Conservation (phyloP, 2,797 vertebrate species). For the Sarcoramphus papa region DNA sequence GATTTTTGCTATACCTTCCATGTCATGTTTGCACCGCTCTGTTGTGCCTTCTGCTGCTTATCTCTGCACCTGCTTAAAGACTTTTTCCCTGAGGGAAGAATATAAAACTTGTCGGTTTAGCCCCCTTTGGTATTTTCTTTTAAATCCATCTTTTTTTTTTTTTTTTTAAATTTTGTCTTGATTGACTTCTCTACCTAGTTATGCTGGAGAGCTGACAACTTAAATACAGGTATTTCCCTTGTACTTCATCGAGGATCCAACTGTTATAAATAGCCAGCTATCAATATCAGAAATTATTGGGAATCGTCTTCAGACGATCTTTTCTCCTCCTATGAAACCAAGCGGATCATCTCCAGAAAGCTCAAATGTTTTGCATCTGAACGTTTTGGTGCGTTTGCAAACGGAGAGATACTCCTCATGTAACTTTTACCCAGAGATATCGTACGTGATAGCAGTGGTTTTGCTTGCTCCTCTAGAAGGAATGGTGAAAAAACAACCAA, state of each 20-base stretch:
- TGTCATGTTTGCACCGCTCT: background rate
- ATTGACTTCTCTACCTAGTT: background rate
- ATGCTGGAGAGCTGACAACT: background rate
- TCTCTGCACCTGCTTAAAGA: background rate
- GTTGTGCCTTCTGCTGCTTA: background rate
- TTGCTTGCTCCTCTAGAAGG: background rate
- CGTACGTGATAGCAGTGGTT: background rate
- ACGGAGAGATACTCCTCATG: background rate
- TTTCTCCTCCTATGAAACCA: background rate
- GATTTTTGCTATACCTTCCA: background rate
- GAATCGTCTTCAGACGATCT: background rate
- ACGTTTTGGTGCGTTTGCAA: background rate
- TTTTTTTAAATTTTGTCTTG: background rate
- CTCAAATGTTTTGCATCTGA: background rate
- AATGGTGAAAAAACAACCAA: background rate
- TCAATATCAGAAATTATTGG: background rate
- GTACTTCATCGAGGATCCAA: background rate
- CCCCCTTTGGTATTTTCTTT: background rate
- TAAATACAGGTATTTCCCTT: background rate
- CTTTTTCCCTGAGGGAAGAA: background rate
- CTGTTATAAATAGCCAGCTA: background rate
- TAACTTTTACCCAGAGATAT: background rate
- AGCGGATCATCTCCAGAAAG: background rate
- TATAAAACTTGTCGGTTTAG: background rate
- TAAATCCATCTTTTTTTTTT: background rate